Base-by-base conservation (phyloP, 2,888 invertebrate genomes). In the Adineta ricciae region DNA sequence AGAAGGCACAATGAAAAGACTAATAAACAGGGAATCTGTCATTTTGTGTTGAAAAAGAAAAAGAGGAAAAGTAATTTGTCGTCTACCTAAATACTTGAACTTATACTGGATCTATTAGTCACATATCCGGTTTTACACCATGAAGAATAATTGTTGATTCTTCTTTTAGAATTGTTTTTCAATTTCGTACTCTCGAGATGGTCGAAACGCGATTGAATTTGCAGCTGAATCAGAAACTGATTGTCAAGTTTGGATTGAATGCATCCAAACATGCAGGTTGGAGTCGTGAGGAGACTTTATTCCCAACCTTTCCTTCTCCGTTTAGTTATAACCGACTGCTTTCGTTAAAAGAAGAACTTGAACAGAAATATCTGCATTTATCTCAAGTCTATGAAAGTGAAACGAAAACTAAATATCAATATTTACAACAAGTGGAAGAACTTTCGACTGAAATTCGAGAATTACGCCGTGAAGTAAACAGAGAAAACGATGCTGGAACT, bases 381-480 rank as follows among this genome's bases (percentile, higher is more conserved):
- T 92, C 96, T 86, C 92, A 92, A 87, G 95, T 96, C 86, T 94
- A 96, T 84, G 96, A 96, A 91, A 95, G 95, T 87, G 96, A 96
- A 91, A 93, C 95, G 88, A 95, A 95, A 2, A 95, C 95, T 0
- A 95, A 96, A 89, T 95, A 95, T 94, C 95, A 95, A 91, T 96
- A 95, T 90, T 94, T 95, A 0, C 95, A 95, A 89, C 95, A 96
- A 90, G 95, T 95, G 88, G 96, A 96, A 88, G 96, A 96, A 88
- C 92, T 96, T n/a, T 93, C 94, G 50, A 93, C 93, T 3, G 96
- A 96, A 91, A 95, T 96, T 87, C 95, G 95, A 91, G 95, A 95
- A 89, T 92, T 96, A 3, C 92, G 95, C 87, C 93, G 94, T 1
- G 96, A 96, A 93, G 95, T 96, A 90, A 86, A 56, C 8, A 27